These are phyloP conservation scores for Crioceris asparagi DNA, from an alignment of 2,888 invertebrate genomes.

Conservation along the genomic window DNA sequence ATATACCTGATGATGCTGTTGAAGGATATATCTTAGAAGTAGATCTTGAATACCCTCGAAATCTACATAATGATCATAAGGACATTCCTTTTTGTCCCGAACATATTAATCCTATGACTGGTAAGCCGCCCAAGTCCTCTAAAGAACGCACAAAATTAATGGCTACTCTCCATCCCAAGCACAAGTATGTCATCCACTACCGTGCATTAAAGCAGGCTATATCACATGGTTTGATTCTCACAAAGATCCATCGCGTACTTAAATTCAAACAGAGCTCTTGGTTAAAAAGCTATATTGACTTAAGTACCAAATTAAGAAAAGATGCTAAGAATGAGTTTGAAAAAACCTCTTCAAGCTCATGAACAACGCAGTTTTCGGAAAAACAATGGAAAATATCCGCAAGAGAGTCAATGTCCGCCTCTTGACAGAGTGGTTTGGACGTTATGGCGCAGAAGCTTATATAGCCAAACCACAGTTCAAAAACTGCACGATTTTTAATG, in stretches of 20 bases:
- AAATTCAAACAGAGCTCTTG: not conserved
- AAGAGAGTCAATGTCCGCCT: too few relatives aligned
- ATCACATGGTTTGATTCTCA: not conserved
- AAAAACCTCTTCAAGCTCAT: too few relatives aligned
- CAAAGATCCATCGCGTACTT: too few relatives aligned
- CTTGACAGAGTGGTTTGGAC: too few relatives aligned
- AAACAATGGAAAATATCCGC: too few relatives aligned
- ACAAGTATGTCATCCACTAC: not conserved
- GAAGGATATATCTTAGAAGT: conserved; percentile 2
- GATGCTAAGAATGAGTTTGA: not conserved
- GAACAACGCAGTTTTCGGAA: too few relatives aligned
- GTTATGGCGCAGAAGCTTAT: too few relatives aligned
- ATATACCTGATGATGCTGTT: not conserved
- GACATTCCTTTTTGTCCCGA: not conserved
- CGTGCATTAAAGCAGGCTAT: too few relatives aligned
- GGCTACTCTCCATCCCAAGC: not conserved
- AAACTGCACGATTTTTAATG: too few relatives aligned
- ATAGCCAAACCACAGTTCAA: too few relatives aligned
- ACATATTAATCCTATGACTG: too few relatives aligned
- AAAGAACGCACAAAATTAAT: not conserved
- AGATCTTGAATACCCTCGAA: conserved; percentile 1
- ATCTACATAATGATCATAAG: not conserved
- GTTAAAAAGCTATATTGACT: not conserved
- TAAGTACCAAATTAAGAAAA: not conserved
- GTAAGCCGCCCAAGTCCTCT: too few relatives aligned